phyloP scores from a whole-genome alignment of 1,140 invertebrate species.

The Goniozus legneri region DNA sequence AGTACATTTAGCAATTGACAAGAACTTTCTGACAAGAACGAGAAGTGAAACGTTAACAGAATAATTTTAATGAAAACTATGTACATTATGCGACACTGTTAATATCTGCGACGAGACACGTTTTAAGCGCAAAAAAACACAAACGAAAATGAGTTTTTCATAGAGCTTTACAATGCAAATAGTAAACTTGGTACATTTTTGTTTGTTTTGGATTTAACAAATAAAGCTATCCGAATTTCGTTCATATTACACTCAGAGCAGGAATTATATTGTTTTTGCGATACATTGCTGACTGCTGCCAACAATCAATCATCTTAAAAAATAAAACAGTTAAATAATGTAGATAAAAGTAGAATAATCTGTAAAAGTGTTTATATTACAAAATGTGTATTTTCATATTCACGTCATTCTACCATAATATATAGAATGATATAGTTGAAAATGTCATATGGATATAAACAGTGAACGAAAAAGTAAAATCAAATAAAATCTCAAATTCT shows the following conservation, averaged over 20 bases:
- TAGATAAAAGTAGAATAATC: too few relatives aligned
- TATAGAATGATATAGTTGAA: background rate
- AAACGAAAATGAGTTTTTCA: slow-evolving; percentile 3
- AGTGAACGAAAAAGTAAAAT: background rate
- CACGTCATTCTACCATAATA: too few relatives aligned
- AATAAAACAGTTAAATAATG: too few relatives aligned
- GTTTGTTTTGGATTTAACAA: too few relatives aligned
- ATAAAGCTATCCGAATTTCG: too few relatives aligned
- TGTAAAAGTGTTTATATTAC: too few relatives aligned
- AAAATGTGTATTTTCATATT: too few relatives aligned
- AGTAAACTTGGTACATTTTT: too few relatives aligned
- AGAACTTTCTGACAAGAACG: slow-evolving; percentile 5
- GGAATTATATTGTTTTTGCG: too few relatives aligned
- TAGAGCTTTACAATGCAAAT: too few relatives aligned
- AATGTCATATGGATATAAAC: too few relatives aligned
- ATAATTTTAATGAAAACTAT: slow-evolving; percentile 9
- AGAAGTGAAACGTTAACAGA: background rate
- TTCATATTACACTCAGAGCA: slow-evolving; percentile 9
- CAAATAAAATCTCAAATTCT: background rate
- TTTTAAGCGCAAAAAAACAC: slow-evolving; percentile 4
- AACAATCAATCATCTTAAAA: slow-evolving; percentile 5
- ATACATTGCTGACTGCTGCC: slow-evolving; percentile 11
- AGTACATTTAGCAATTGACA: slow-evolving; percentile 12
- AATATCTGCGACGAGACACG: slow-evolving; percentile 14
- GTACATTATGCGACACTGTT: slow-evolving; percentile 4